Percentiles rank a stretch among this genome's conserved stretches.
Conservation (phyloP, 2,797 vertebrate genomes). For the Enteromius afrohamiltoni region DNA sequence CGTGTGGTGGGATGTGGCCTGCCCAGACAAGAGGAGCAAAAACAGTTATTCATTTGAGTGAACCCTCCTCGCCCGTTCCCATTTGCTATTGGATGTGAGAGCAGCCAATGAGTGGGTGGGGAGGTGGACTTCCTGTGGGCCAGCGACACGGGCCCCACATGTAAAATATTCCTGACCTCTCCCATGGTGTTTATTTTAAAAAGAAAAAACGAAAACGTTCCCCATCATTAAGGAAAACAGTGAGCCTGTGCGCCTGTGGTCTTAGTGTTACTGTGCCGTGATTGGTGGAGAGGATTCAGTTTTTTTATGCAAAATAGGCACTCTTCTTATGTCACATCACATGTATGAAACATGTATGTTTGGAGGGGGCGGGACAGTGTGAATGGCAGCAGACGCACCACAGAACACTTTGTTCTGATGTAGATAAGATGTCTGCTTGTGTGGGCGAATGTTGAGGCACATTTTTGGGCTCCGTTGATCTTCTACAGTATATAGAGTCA, state of each 20-base stretch:
- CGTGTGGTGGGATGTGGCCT: conserved; percentile 13
- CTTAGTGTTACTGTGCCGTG: conserved; percentile 30
- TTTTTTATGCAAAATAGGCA: conserved; percentile 22
- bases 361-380: conserved; percentile 30
- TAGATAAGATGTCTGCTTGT: neutral
- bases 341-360: conserved; percentile 34
- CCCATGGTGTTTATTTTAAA: conserved; percentile 65
- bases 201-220: conserved; percentile 49
- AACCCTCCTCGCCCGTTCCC: conserved; percentile 60
- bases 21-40: conserved; percentile 43
- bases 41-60: conserved; percentile 43
- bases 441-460: neutral
- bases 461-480: neutral
- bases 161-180: conserved; percentile 57
- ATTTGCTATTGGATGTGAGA: conserved; percentile 45
- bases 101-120: conserved; percentile 44
- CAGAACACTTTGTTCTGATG: conserved; percentile 11
- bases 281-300: conserved; percentile 42
- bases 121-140: conserved; percentile 54
- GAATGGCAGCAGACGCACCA: neutral
- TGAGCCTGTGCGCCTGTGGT: conserved; percentile 52
- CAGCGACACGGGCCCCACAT: conserved; percentile 39
- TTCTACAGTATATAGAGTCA: neutral
- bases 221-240: conserved; percentile 53
- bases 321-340: conserved; percentile 7